These are phyloP conservation scores for Erynnis tages DNA, from an alignment of 2,888 invertebrate species.

Conservation along the genomic window DNA sequence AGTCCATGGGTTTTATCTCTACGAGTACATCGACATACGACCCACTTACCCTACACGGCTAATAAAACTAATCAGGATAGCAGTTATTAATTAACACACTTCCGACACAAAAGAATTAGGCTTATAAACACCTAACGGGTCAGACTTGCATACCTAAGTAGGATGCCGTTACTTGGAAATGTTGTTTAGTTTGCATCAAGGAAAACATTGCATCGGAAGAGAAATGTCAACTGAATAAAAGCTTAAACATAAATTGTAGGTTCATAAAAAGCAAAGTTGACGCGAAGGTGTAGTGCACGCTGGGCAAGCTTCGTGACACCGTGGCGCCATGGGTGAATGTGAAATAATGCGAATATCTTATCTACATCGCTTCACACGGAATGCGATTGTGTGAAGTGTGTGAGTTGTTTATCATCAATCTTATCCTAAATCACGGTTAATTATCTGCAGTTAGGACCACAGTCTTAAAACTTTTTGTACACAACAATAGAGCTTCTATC, in stretches of 20 bases:
- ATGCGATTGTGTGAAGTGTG: background rate
- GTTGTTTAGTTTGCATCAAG: constrained; percentile 7
- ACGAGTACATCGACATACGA: constrained; percentile 51
- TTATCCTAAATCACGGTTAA: too few species aligned
- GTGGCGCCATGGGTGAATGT: background rate
- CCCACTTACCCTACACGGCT: constrained; percentile 50
- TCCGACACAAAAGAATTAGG: constrained; percentile 51
- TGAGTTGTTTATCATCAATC: background rate
- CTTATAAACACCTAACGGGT: constrained; percentile 34
- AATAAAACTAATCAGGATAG: constrained; percentile 61
- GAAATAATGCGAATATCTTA: too few species aligned
- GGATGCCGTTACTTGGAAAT: constrained; percentile 16
- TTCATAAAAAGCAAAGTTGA: constrained; percentile 4
- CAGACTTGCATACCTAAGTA: constrained; percentile 3
- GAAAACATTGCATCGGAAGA: constrained; percentile 1
- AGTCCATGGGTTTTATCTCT: constrained; percentile 40
- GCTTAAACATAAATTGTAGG: background rate
- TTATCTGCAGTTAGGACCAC: too few species aligned
- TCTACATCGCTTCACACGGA: constrained; percentile 8
- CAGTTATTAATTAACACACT: constrained; percentile 71
- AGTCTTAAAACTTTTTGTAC: too few species aligned
- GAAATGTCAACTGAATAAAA: background rate
- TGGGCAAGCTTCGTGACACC: background rate
- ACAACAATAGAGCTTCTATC: too few species aligned
- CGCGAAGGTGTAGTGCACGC: too few species aligned